Base-by-base conservation (phyloP, 2,113 vertebrate genomes). In the Marmota flaviventris region DNA sequence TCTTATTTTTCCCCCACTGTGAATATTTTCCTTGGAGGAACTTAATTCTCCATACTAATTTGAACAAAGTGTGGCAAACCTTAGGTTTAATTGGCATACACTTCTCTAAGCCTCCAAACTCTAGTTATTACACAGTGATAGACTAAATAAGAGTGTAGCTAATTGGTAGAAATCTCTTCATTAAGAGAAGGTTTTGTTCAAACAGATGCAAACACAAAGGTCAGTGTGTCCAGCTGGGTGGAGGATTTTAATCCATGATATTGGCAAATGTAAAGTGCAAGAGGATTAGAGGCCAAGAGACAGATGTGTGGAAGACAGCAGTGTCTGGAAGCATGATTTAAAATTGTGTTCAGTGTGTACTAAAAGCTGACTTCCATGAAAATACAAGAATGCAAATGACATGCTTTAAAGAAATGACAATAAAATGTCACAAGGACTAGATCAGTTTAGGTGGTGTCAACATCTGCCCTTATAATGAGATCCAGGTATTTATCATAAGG, bases 121-220 rank as follows among this genome's bases (percentile, higher is more conserved):
- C 5, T 39, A 97, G 73, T 87, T 69, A 93, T 75, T 95, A 14
- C 18, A 83, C n/a, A 82, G 27, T 48, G 70, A 96, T n/a, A 97
- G 2, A 56, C 75, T 94, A 95, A 98, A 97, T 93, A 97, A 53
- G 25, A 79, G 29, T 96, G 70, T 69, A 95, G 93, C 84, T 96
- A 95, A 97, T 82, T 96, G 75, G 45, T 92, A 97, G 67, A 97
- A 96, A 98, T 72, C n/a, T 98, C 77, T 97, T 97, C 95, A 97
- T 98, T 97, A 97, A 97, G 48, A 51, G 48, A 94, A 63, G 2
- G 78, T 97, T 97, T 90, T 94, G 3, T 95, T 56, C 61, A 97
- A 63, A 92, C 45, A 95, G 81, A 96, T 91, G 67, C 24, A 97
- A 97, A 97, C 9, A 63, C 58, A 98, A 98, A 98, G 87, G 93